Evolutionary conservation across 2,113 vertebrate species (phyloP).

Genomic region (Camelus bactrianus): DNA sequence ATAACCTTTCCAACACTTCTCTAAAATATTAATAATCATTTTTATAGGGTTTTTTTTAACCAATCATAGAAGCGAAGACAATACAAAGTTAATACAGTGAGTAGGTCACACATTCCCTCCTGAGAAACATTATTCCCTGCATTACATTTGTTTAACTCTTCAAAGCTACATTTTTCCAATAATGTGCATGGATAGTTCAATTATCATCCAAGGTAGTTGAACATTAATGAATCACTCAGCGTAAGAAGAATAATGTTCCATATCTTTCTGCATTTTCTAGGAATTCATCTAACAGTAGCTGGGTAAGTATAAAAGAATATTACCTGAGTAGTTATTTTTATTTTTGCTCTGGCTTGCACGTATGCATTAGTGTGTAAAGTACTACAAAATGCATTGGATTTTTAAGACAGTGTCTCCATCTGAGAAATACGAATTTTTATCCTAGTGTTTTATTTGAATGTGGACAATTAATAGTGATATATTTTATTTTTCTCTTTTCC

Average conservation of each 20-base stretch:
- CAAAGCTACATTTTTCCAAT: constrained; percentile 74
- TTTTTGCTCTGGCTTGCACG: not conserved
- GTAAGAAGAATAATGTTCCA: constrained; percentile 59
- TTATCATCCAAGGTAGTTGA: constrained; percentile 65
- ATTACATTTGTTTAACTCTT: constrained; percentile 74
- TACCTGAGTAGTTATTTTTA: not conserved
- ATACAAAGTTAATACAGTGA: constrained; percentile 74
- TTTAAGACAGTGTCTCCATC: not conserved
- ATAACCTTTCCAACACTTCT: constrained; percentile 33
- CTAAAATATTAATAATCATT: constrained; percentile 75
- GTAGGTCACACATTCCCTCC: constrained; percentile 58
- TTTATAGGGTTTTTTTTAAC: constrained; percentile 76
- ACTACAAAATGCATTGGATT: not conserved
- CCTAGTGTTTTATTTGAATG: not conserved
- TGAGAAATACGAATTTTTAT: not conserved
- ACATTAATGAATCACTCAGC: constrained; percentile 76
- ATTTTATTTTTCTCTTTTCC: not conserved
- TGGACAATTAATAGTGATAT: not conserved
- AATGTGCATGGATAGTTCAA: constrained; percentile 68
- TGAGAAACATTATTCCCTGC: constrained; percentile 55
- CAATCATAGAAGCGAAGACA: constrained; percentile 72
- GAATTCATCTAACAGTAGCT: constrained; percentile 51
- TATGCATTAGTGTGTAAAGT: not conserved
- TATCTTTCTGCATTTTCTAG: constrained; percentile 43
- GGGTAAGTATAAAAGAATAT: not conserved